Percentiles rank a stretch among this genome's conserved stretches.
These are phyloP conservation scores for Tetramorium alpestre DNA, from an alignment of 1,140 invertebrate species.

Conservation along the genomic window DNA sequence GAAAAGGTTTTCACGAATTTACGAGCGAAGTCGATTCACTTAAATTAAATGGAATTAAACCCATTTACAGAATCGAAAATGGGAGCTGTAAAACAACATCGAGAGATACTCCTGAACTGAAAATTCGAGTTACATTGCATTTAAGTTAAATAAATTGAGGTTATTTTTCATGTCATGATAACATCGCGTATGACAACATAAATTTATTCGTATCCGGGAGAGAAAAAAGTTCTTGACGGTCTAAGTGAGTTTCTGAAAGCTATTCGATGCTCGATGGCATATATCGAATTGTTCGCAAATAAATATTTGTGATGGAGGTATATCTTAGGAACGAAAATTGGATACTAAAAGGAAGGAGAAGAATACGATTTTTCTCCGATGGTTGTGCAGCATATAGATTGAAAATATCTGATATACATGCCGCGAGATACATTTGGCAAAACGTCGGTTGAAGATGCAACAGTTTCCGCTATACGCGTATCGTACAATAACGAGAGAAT, in stretches of 20 bases:
- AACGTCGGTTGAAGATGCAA: background rate
- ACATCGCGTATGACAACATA: background rate
- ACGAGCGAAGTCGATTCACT: conserved; percentile 16
- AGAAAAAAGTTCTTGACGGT: background rate
- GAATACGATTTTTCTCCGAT: background rate
- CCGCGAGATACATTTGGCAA: background rate
- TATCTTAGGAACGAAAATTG: background rate
- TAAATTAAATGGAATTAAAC: conserved; percentile 42
- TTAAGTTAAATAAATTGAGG: background rate
- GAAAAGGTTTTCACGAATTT: conserved; percentile 34
- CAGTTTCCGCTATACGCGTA: background rate
- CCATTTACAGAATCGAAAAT: background rate
- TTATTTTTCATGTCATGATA: background rate
- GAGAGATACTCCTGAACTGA: background rate
- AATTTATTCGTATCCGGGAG: background rate
- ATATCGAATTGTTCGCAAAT: conserved; percentile 42
- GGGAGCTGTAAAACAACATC: background rate
- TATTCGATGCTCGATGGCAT: conserved; percentile 1
- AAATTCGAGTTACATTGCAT: background rate
- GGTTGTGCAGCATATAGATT: background rate
- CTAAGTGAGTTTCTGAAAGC: background rate
- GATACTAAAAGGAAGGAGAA: background rate
- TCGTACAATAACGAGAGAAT: background rate
- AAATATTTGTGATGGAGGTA: conserved; percentile 19
- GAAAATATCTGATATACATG: conserved; percentile 16